Percentiles rank a stretch among this genome's conserved stretches.
Evolutionary conservation across 2,797 vertebrate genomes (phyloP).

Genomic region (Enteromius trimaculatus): DNA sequence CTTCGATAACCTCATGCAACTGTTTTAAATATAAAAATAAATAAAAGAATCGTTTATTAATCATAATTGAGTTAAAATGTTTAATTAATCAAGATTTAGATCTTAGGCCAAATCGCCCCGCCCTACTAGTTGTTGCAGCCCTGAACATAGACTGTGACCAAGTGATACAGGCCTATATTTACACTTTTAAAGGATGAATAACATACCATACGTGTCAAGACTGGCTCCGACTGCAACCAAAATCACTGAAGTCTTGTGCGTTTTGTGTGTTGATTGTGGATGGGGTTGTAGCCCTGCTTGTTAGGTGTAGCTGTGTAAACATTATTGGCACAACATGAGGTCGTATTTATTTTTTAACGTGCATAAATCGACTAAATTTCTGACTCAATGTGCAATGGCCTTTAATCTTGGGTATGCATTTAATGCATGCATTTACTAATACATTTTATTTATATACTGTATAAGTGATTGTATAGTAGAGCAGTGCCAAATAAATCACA

Average conservation of each 20-base stretch:
- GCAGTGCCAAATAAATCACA: neutral
- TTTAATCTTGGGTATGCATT: neutral
- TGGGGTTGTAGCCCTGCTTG: neutral
- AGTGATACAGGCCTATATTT: neutral
- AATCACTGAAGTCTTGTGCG: neutral
- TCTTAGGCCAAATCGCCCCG: too few species aligned
- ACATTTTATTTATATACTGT: neutral
- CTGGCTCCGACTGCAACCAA: neutral
- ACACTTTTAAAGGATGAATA: neutral
- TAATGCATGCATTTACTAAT: neutral
- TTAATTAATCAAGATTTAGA: too few species aligned
- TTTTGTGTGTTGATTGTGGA: neutral
- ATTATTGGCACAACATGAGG: too few species aligned
- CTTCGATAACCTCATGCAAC: too few species aligned
- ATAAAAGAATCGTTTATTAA: too few species aligned
- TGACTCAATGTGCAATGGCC: too few species aligned
- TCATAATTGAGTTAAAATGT: too few species aligned
- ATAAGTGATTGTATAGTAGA: neutral
- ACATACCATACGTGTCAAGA: constrained; percentile 1
- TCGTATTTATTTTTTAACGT: too few species aligned
- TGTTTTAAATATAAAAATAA: too few species aligned
- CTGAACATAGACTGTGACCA: neutral
- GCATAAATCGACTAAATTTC: too few species aligned
- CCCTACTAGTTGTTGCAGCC: too few species aligned
- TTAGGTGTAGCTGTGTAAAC: too few species aligned